Percentiles rank a stretch among this genome's conserved stretches.
phyloP scores from a whole-genome alignment of 2,888 invertebrate genomes.

The Frankliniella intonsa region DNA sequence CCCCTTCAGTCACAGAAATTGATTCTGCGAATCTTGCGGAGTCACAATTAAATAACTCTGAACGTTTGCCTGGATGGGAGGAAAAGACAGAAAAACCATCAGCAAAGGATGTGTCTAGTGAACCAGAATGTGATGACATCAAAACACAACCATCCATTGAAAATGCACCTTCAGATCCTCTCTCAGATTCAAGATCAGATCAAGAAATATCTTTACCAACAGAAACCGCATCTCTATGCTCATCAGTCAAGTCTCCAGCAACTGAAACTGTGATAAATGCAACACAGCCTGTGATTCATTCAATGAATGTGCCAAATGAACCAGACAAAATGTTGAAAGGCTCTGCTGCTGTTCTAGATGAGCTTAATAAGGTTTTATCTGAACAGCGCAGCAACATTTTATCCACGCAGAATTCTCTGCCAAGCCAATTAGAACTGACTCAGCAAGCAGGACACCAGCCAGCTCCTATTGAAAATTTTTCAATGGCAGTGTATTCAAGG shows the following conservation, averaged over 20 bases:
- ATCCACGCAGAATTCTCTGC: background rate
- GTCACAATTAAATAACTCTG: background rate
- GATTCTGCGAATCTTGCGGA: constrained; percentile 38
- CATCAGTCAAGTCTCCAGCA: background rate
- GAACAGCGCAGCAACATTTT: background rate
- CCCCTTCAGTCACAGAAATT: constrained; percentile 39
- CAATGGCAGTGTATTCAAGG: background rate
- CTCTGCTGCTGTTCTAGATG: constrained; percentile 2
- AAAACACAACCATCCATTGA: background rate
- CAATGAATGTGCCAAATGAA: background rate
- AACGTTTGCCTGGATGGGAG: constrained; percentile 31
- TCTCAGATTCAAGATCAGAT: background rate
- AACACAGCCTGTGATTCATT: background rate
- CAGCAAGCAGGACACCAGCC: background rate
- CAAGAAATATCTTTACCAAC: background rate
- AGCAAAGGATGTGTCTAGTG: constrained; percentile 29
- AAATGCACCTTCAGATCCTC: background rate
- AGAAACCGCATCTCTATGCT: background rate
- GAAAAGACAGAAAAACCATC: constrained; percentile 35
- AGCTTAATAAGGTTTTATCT: background rate
- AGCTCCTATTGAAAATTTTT: constrained; percentile 5
- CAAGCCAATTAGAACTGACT: background rate
- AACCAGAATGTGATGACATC: background rate
- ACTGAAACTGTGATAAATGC: constrained; percentile 10
- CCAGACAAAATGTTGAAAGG: background rate